Evolutionary conservation across 2,113 vertebrate genomes (phyloP), one percentile per base, ranked within the genome.

Genomic region (Elephantulus edwardii): DNA sequence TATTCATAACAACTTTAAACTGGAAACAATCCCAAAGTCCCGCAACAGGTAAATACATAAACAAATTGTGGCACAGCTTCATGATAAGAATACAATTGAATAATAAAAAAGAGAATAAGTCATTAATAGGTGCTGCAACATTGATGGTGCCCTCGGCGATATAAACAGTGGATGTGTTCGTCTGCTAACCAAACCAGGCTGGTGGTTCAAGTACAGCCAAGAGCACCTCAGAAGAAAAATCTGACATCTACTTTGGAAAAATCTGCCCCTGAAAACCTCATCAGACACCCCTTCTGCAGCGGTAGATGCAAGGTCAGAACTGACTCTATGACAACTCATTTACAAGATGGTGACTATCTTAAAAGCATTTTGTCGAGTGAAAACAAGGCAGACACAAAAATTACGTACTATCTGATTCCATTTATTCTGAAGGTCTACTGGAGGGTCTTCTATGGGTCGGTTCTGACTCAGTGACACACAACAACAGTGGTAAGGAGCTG

Each of bases 401-500:
- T 9, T 48, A 17, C 7, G 4, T 2, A 8, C 12, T 5, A 0
- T 8, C 6, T 38, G n/a, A 56, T n/a, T 56, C 52, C 35, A 4
- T 42, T 58, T 64, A 33, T 20, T 46, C 5, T n/a, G 40, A 81
- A 80, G 24, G 1, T 22, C 85, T 30, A 3, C 76, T 20, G 44
- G 83, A 64, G 38, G n/a, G n/a, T n/a, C n/a, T n/a, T n/a, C n/a
- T n/a, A n/a, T n/a, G n/a, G n/a, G n/a, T n/a, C n/a, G n/a, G n/a
- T n/a, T n/a, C n/a, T n/a, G n/a, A n/a, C n/a, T n/a, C n/a, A n/a
- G n/a, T n/a, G n/a, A n/a, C n/a, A n/a, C n/a, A n/a, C n/a, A n/a
- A n/a, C n/a, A n/a, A n/a, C n/a, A n/a, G n/a, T n/a, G n/a, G n/a
- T n/a, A n/a, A n/a, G n/a, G n/a, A n/a, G n/a, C n/a, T n/a, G n/a